A percentile compares a stretch with the other conserved stretches of the same genome.
Evolutionary conservation across 2,888 invertebrate species (phyloP).

Genomic region (Dichetophora obliterata): DNA sequence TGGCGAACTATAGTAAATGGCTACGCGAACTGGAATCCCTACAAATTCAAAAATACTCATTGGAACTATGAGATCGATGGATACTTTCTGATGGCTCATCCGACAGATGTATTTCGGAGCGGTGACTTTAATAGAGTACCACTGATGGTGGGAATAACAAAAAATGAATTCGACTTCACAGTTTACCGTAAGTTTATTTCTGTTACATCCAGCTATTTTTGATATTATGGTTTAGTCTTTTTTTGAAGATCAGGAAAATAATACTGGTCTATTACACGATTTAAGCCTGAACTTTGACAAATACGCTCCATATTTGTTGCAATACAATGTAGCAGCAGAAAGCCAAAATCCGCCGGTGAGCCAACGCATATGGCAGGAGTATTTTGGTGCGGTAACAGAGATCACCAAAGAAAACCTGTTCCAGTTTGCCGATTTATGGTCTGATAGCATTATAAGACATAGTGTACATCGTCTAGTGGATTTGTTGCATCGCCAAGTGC

Average conservation of each 20-base stretch:
- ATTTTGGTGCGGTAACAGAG: slow-evolving; percentile 45
- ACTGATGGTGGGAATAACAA: slow-evolving; percentile 74
- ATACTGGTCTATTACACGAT: slow-evolving; percentile 56
- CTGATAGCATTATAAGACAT: slow-evolving; percentile 74
- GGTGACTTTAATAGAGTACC: slow-evolving; percentile 75
- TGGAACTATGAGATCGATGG: slow-evolving; percentile 74
- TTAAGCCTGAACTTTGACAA: slow-evolving; percentile 55
- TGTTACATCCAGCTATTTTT: no score
- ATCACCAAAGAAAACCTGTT: slow-evolving; percentile 45
- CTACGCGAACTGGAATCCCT: slow-evolving; percentile 56
- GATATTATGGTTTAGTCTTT: background rate
- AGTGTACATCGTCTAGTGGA: slow-evolving; percentile 73
- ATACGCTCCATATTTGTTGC: slow-evolving; percentile 65
- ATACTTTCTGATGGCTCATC: slow-evolving; percentile 73
- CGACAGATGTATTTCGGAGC: slow-evolving; percentile 70
- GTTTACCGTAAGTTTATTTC: slow-evolving; percentile 61
- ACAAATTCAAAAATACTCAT: slow-evolving; percentile 57
- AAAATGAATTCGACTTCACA: slow-evolving; percentile 71
- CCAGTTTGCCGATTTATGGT: slow-evolving; percentile 70
- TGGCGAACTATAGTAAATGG: slow-evolving; percentile 56
- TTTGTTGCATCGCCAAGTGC: slow-evolving; percentile 71
- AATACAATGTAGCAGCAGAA: slow-evolving; percentile 64
- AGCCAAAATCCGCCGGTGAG: background rate
- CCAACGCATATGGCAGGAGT: slow-evolving; percentile 50
- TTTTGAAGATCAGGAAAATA: slow-evolving; percentile 51